A percentile compares a stretch with the other conserved stretches of the same genome.
Evolutionary conservation across 2,797 vertebrate species (phyloP).

Genomic region (Hippopotamyrus pictus): DNA sequence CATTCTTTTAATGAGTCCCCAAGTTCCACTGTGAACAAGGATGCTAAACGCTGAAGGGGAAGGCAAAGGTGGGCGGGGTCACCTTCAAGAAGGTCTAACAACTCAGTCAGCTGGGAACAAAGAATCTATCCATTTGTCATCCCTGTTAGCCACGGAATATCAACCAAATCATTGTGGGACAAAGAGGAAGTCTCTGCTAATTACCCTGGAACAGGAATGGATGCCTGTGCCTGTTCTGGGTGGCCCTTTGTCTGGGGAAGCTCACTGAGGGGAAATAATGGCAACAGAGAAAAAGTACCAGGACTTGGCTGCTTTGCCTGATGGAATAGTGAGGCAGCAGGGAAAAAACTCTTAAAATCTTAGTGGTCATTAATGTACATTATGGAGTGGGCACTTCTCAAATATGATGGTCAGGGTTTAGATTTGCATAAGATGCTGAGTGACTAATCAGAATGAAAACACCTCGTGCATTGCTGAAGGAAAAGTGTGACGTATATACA

Average conservation of each 20-base stretch:
- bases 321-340: neutral
- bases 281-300: neutral
- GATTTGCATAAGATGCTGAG: neutral
- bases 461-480: neutral
- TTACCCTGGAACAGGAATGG: neutral
- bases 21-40: neutral
- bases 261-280: neutral
- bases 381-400: neutral
- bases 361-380: neutral
- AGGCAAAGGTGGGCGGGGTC: constrained; percentile 39
- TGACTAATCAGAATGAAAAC: neutral
- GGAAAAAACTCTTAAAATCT: neutral
- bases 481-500: neutral
- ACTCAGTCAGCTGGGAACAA: neutral
- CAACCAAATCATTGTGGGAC: neutral
- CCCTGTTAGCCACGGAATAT: neutral
- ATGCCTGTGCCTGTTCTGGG: neutral
- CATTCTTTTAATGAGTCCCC: neutral
- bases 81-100: constrained; percentile 41
- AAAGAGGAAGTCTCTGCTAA: neutral
- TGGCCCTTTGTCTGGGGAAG: neutral
- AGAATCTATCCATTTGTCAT: neutral
- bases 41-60: too few relatives aligned
- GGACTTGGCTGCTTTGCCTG: neutral
- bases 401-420: neutral